A percentile compares a stretch with the other conserved stretches of the same genome.
These are phyloP conservation scores for Amphiura filiformis DNA, from an alignment of 35 echinoderm and acorn worm species.

Conservation along the genomic window DNA sequence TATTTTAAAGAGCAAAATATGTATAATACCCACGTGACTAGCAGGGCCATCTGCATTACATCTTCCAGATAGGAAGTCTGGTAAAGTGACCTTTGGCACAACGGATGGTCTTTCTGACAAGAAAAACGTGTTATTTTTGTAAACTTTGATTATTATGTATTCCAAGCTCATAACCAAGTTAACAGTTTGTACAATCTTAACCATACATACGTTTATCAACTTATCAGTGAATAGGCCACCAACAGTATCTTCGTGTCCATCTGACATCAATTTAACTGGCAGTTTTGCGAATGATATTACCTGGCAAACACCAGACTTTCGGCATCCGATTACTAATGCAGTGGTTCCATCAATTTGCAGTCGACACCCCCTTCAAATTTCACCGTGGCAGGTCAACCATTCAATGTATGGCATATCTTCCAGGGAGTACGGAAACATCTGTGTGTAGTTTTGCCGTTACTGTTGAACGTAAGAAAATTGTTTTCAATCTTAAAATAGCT, in stretches of 20 bases:
- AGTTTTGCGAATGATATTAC: not conserved
- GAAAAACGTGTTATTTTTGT: too few relatives aligned
- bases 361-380: not conserved
- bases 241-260: not conserved
- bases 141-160: too few relatives aligned
- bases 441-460: not conserved
- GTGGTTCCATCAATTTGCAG: not conserved
- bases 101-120: too few relatives aligned
- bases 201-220: too few relatives aligned
- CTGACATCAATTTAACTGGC: not conserved
- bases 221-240: not conserved
- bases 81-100: too few relatives aligned
- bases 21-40: too few relatives aligned
- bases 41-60: too few relatives aligned
- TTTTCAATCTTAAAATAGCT: too few relatives aligned
- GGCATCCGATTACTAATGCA: not conserved
- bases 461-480: not conserved
- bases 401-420: not conserved
- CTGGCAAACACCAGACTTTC: not conserved
- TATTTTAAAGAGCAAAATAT: too few relatives aligned
- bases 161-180: too few relatives aligned
- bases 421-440: not conserved
- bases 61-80: too few relatives aligned
- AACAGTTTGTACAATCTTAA: too few relatives aligned
- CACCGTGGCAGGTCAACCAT: not conserved